Evolutionary conservation across 2,113 vertebrate genomes (phyloP), one percentile per base, ranked within the genome.

Genomic region (Calypte anna): DNA sequence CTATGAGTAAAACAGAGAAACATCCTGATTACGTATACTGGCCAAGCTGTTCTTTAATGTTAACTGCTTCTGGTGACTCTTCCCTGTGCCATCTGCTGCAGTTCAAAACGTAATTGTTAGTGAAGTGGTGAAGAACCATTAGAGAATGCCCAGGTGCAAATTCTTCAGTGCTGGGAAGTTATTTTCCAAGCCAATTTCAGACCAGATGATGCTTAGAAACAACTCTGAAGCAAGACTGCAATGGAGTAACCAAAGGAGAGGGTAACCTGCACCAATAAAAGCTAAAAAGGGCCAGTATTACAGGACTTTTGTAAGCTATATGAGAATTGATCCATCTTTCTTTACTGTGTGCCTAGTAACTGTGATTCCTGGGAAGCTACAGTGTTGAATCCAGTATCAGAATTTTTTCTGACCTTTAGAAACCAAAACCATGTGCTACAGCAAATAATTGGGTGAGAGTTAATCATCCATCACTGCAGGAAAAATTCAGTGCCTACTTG

Each of bases 111-210:
- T n/a, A 68, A 63, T 87, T 74, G 31, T 38, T 33, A 59, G n/a
- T 70, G 64, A 86, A 94, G 43, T 59, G 48, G 48, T 27, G 28
- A 50, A 84, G 89, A 79, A 82, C 48, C 30, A 30, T 46, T 31
- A 83, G 28, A 78, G 13, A 75, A 85, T 93, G 66, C 14, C 48
- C 66, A 91, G 67, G 75, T 94, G 85, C 78, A 85, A 76, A 31
- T 33, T 79, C 20, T 68, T 93, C 74, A 72, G 43, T 57, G 17
- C 33, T 72, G 43, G 38, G 55, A 87, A 61, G 53, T 43, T 51
- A 9, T 63, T 90, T 93, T 86, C 43, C 63, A 70, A 62, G 43
- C 43, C n/a, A 64, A 27, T 86, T 81, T 72, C 28, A 43, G 53
- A 51, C 5, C 33, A 55, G 69, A 55, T 67, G 54, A 76, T 63